phyloP scores from a whole-genome alignment of 2,113 vertebrate species.

The Anas platyrhynchos region DNA sequence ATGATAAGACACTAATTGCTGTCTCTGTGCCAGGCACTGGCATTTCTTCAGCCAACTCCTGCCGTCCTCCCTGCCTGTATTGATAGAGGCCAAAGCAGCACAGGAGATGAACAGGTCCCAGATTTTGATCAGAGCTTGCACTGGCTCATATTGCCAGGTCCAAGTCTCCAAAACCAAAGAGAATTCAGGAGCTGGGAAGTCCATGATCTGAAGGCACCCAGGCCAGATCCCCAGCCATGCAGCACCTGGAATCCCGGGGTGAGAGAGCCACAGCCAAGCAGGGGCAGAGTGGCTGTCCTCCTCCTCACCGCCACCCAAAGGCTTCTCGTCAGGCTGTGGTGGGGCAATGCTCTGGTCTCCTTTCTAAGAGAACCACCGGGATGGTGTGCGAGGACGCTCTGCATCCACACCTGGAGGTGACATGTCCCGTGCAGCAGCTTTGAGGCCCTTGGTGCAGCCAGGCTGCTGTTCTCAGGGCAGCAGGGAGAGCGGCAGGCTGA shows the following conservation, averaged over 20 bases:
- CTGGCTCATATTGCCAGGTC: background rate
- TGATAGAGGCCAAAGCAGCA: background rate
- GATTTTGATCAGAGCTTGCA: background rate
- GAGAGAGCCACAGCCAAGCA: background rate
- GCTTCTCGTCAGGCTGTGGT: background rate
- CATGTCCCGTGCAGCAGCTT: rapidly evolving
- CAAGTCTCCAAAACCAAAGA: background rate
- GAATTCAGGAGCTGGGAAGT: background rate
- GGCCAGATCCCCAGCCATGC: background rate
- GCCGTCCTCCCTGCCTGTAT: background rate
- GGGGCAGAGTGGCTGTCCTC: rapidly evolving
- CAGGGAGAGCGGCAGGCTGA: background rate
- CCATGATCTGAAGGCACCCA: background rate
- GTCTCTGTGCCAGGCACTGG: background rate
- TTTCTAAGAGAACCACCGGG: rapidly evolving
- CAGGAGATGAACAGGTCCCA: background rate
- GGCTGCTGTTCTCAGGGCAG: background rate
- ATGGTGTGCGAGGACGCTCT: rapidly evolving
- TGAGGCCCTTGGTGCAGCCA: rapidly evolving
- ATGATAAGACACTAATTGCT: background rate
- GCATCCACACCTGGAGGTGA: background rate
- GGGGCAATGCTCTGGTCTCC: rapidly evolving
- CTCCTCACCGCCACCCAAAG: rapidly evolving
- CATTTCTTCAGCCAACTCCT: background rate
- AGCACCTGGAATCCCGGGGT: rapidly evolving